Percentiles rank a stretch among this genome's conserved stretches.
phyloP scores from a whole-genome alignment of 1,140 invertebrate genomes.

The Eciton burchellii region DNA sequence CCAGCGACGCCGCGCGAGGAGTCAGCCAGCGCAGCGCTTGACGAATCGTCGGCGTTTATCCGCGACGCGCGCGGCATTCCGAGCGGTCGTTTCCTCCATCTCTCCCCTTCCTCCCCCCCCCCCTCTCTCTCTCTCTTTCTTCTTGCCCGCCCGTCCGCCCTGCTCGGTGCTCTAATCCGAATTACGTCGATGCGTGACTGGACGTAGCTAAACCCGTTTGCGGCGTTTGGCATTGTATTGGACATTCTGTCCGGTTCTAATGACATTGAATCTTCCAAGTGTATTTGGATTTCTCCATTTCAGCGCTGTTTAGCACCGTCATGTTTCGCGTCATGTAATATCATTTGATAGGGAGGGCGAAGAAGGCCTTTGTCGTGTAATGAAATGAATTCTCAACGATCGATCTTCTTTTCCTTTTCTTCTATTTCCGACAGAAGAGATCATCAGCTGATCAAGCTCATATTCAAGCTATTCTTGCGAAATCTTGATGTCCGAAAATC shows the following conservation, averaged over 20 bases:
- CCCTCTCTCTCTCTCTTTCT: not conserved
- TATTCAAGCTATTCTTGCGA: too few species aligned
- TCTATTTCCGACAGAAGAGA: too few species aligned
- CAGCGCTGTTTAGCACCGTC: not conserved
- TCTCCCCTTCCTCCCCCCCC: not conserved
- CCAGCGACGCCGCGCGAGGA: slow-evolving; percentile 42
- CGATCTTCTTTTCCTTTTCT: too few species aligned
- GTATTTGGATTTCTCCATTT: not conserved
- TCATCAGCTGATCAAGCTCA: too few species aligned
- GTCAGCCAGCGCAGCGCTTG: slow-evolving; percentile 49
- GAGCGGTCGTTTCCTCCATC: slow-evolving; percentile 34
- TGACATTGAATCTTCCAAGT: slow-evolving; percentile 1
- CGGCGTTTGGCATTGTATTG: not conserved
- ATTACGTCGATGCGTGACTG: slow-evolving; percentile 41
- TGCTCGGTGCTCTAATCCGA: slow-evolving; percentile 2
- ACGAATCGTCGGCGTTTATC: slow-evolving; percentile 51
- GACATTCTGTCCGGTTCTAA: slow-evolving; percentile 20
- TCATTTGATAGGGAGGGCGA: too few species aligned
- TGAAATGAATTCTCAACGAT: too few species aligned
- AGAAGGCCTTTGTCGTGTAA: too few species aligned
- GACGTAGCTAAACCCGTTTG: slow-evolving; percentile 5
- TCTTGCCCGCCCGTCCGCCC: not conserved
- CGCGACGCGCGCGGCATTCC: slow-evolving; percentile 47
- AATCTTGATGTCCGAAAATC: too few species aligned
- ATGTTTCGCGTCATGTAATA: too few species aligned